These are phyloP conservation scores for Sebastes aleutianus DNA, from an alignment of 2,797 vertebrate species.

Conservation along the genomic window DNA sequence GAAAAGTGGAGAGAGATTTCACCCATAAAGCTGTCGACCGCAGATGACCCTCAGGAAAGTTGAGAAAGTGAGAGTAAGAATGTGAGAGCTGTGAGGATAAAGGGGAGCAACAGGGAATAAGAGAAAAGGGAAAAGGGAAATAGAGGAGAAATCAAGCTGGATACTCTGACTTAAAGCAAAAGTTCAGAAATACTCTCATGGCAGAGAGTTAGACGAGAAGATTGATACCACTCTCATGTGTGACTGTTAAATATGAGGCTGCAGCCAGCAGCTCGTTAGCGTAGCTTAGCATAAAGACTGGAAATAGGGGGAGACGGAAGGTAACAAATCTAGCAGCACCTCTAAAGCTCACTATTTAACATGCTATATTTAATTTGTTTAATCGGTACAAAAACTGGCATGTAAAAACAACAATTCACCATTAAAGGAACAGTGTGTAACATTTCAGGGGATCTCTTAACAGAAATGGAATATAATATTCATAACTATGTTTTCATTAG, in stretches of 20 bases:
- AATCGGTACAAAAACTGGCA: not conserved
- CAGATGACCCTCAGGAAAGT: slow-evolving; percentile 18
- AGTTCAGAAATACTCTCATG: not conserved
- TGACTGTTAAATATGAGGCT: not conserved
- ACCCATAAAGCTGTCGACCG: slow-evolving; percentile 41
- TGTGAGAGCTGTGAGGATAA: not conserved
- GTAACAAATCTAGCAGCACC: not conserved
- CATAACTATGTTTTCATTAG: no score
- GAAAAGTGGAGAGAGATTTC: slow-evolving; percentile 33
- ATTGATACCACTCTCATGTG: not conserved
- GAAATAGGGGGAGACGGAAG: not conserved
- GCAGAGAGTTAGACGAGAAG: not conserved
- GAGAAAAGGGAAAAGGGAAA: not conserved
- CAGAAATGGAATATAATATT: no score
- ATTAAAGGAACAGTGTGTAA: no score
- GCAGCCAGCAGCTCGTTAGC: not conserved
- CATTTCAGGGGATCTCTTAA: no score
- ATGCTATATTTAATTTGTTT: not conserved
- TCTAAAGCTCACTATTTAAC: not conserved
- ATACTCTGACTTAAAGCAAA: not conserved
- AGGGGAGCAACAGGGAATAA: not conserved
- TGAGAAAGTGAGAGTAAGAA: slow-evolving; percentile 33
- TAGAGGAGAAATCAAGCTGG: not conserved
- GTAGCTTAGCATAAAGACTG: not conserved
- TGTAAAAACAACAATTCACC: not conserved